Evolutionary conservation across 2,888 invertebrate genomes (phyloP).

Genomic region (Ormyrus nitidulus): DNA sequence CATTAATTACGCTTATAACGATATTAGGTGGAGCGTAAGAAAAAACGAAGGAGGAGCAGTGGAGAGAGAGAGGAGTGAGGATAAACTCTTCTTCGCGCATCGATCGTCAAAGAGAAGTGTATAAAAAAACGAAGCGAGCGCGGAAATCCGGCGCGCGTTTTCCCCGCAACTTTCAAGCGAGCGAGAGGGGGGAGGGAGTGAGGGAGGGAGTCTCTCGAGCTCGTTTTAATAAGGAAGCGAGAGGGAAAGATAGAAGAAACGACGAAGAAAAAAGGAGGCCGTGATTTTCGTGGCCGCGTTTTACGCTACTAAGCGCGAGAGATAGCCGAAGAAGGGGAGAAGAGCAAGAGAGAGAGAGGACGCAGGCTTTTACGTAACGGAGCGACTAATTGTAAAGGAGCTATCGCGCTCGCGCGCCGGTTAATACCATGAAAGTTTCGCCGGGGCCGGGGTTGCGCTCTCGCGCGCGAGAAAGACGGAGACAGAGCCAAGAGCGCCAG

Average conservation of each 20-base stretch:
- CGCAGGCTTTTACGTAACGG: constrained; percentile 72
- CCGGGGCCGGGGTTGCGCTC: constrained; percentile 58
- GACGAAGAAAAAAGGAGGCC: constrained; percentile 43
- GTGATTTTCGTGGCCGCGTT: constrained; percentile 52
- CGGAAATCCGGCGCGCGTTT: constrained; percentile 26
- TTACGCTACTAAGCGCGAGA: constrained; percentile 42
- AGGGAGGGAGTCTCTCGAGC: constrained; percentile 29
- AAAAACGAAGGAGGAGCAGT: constrained; percentile 1
- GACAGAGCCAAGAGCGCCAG: constrained; percentile 24
- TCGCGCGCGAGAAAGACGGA: constrained; percentile 13
- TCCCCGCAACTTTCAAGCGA: constrained; percentile 20
- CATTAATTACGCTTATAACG: constrained; percentile 53
- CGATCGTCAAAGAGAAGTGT: constrained; percentile 39
- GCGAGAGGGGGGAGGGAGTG: too few species aligned
- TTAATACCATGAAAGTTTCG: constrained; percentile 70
- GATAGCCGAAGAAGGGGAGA: constrained; percentile 39
- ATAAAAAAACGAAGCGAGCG: constrained; percentile 20
- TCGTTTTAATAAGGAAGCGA: constrained; percentile 46
- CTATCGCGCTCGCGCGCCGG: constrained; percentile 73
- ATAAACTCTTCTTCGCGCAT: constrained; percentile 44
- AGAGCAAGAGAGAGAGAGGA: constrained; percentile 44
- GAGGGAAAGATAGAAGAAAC: constrained; percentile 14
- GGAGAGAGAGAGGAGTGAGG: constrained; percentile 10
- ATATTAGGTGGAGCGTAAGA: constrained; percentile 32
- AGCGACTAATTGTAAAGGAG: constrained; percentile 75